Conservation (phyloP, 2,888 invertebrate species). For the Allophyes oxyacanthae region DNA sequence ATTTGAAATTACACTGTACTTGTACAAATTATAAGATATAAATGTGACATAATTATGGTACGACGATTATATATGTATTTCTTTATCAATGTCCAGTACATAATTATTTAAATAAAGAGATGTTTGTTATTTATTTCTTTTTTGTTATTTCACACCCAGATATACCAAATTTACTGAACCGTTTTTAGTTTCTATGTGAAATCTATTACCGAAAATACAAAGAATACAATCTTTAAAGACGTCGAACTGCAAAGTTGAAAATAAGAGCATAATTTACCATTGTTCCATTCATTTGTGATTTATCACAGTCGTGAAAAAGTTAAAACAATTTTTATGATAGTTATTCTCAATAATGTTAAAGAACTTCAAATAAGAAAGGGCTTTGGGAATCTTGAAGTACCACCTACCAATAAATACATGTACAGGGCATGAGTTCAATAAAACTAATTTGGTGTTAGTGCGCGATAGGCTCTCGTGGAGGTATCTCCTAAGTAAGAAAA, state of each 20-base stretch:
- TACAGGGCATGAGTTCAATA: conserved; percentile 48
- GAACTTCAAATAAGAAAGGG: not conserved
- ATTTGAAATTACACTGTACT: conserved; percentile 66
- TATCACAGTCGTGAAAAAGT: not conserved
- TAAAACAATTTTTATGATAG: too few relatives aligned
- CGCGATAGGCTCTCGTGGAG: conserved; percentile 42
- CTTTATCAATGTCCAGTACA: conserved; percentile 88
- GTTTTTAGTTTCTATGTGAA: too few relatives aligned
- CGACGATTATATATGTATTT: conserved; percentile 84
- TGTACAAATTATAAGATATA: conserved; percentile 83
- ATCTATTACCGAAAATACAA: too few relatives aligned
- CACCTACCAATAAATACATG: conserved; percentile 38
- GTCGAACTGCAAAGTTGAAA: too few relatives aligned
- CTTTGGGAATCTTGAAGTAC: conserved; percentile 10
- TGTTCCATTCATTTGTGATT: too few relatives aligned
- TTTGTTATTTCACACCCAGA: conserved; percentile 39
- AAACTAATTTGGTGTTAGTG: conserved; percentile 61
- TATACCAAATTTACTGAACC: too few relatives aligned
- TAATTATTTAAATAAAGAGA: conserved; percentile 86
- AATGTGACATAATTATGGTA: conserved; percentile 82
- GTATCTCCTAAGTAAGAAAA: conserved; percentile 61
- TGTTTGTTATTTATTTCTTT: conserved; percentile 84
- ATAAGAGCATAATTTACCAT: too few relatives aligned
- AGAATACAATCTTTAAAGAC: too few relatives aligned
- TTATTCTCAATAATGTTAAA: too few relatives aligned